Base-by-base conservation (phyloP, 2,888 invertebrate genomes). In the Pyrgus malvae region DNA sequence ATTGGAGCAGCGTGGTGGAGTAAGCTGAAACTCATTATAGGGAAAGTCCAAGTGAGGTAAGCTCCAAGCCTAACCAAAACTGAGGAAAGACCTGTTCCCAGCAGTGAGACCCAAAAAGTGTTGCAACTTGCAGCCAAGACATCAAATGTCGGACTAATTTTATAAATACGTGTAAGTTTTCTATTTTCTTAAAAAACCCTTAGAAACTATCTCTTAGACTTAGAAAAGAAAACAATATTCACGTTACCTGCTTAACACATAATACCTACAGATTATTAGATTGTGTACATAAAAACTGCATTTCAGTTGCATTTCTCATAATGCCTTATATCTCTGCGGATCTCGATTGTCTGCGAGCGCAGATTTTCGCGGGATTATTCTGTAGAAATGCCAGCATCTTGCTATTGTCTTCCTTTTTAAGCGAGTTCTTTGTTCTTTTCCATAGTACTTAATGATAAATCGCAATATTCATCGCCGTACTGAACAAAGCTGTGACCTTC, bases 371-470 rank as follows among this genome's bases (percentile, higher is more conserved):
- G 42, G 42, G 44, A 44, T 51, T 51, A 44, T 51, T 51, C 44
- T 42, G 17, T 27, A 49, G 49, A 48, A 37, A 49, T 23, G 21
- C 49, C 49, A 49, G 25, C 48, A 21, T 42, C 44, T 51, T 19
- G 25, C 51, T 42, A 51, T 51, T 51, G 51, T 51, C 19, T 51
- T 37, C 51, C 51, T 33, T 51, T 41, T 44, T 27, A 41, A 50
- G 42, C 27, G 27, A 14, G 27, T 51, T 51, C 42, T 21, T 51
- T 51, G 51, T 51, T 44, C 14, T 51, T 44, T 31, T 41, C 42
- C 42, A 51, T 42, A 44, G 51, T 42, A n/a, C n/a, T n/a, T n/a
- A 50, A 50, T 50, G 50, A 50, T 42, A 50, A 50, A 50, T 42
- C 41, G 42, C 11, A 23, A 35, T 50, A 50, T 50, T 50, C 50